Evolutionary conservation across 2,113 vertebrate species (phyloP).

Genomic region (Heteronetta atricapilla): DNA sequence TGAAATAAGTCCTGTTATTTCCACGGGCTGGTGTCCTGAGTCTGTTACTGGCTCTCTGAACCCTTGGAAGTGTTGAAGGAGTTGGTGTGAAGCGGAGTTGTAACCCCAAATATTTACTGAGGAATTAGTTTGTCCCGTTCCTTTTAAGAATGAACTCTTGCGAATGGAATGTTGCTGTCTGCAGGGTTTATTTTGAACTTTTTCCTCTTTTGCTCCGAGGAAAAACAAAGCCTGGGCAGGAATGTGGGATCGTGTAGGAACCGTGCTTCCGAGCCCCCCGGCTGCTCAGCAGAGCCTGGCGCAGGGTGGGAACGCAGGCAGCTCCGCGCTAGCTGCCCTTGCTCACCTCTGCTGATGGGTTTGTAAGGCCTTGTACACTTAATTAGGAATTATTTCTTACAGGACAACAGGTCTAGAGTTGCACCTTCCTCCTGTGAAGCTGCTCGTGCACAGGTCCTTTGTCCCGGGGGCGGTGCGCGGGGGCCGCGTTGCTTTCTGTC

Average conservation of each 20-base stretch:
- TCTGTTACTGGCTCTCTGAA: not conserved
- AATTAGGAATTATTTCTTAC: no score
- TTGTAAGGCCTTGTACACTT: no score
- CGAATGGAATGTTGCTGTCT: not conserved
- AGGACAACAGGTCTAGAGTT: not conserved
- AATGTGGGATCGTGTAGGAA: rapidly evolving
- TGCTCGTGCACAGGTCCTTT: rapidly evolving
- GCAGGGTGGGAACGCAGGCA: no score
- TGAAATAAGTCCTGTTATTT: not conserved
- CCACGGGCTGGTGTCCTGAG: not conserved
- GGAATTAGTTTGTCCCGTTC: not conserved
- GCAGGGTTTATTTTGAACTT: not conserved
- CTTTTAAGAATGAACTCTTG: not conserved
- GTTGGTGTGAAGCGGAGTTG: not conserved
- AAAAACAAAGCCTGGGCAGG: not conserved
- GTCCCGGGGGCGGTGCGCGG: not conserved
- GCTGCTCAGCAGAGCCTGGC: not conserved
- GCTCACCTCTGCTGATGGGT: not conserved
- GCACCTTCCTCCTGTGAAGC: not conserved
- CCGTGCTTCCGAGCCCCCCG: not conserved
- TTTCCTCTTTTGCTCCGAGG: not conserved
- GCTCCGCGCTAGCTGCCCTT: no score
- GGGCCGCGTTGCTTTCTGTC: not conserved
- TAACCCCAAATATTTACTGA: not conserved
- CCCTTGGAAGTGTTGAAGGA: not conserved